Conservation (phyloP, 53 echinoderm and acorn worm genomes). For the Echinarachnius parma region DNA sequence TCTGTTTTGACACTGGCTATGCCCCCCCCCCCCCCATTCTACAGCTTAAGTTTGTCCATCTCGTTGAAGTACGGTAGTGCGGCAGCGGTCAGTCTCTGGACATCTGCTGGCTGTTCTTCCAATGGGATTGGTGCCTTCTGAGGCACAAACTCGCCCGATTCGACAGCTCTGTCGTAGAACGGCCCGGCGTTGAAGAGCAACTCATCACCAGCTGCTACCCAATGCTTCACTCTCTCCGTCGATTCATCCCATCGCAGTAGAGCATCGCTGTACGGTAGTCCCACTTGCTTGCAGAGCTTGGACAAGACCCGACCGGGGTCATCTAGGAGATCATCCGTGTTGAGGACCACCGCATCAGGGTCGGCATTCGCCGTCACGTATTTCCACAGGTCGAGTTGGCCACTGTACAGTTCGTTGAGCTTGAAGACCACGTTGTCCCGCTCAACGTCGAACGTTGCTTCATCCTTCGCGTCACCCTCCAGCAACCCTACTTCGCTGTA, state of each 20-base stretch:
- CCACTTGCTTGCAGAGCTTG: no score
- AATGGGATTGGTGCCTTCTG: background rate
- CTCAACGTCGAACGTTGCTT: background rate
- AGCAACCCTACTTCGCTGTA: background rate
- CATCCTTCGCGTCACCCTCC: background rate
- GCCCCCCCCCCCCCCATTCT: no score
- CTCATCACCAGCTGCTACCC: no score
- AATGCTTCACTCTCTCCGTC: no score
- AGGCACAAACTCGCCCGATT: background rate
- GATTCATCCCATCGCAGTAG: no score
- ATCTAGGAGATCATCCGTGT: background rate
- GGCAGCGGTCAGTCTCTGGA: background rate
- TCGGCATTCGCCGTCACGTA: background rate
- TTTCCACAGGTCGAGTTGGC: background rate
- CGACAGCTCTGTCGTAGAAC: background rate
- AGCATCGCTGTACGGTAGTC: no score
- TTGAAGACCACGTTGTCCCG: background rate
- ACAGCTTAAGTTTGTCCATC: no score
- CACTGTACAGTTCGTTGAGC: background rate
- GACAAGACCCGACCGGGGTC: background rate
- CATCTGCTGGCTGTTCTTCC: background rate
- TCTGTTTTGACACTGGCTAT: no score
- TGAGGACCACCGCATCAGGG: background rate
- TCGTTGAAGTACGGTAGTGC: no score
- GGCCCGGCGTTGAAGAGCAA: background rate